These are phyloP conservation scores for Apodemus sylvaticus DNA, from an alignment of 2,113 vertebrate species.

Conservation along the genomic window DNA sequence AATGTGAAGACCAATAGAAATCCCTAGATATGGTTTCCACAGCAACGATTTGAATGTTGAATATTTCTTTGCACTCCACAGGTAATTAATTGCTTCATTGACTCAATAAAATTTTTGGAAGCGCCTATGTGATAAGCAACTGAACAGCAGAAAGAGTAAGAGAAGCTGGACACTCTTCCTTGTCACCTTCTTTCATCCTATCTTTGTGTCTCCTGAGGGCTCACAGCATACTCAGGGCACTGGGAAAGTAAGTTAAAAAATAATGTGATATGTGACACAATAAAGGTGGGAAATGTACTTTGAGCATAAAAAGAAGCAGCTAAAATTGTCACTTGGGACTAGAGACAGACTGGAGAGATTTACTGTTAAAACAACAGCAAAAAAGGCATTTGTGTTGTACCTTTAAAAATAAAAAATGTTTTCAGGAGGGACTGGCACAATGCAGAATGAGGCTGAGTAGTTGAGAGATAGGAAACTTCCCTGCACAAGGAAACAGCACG, in stretches of 20 bases:
- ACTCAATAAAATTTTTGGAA: conserved; percentile 40
- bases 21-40: conserved; percentile 52
- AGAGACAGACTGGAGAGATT: background rate
- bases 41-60: conserved; percentile 55
- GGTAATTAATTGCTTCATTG: conserved; percentile 48
- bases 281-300: conserved; percentile 41
- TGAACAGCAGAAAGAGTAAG: background rate
- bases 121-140: conserved; percentile 13
- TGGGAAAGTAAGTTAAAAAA: conserved; percentile 37
- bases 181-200: background rate
- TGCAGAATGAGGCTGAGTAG: background rate
- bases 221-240: background rate
- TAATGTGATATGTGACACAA: conserved; percentile 26
- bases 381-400: conserved; percentile 27
- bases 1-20: conserved; percentile 65
- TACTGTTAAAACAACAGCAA: background rate
- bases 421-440: background rate
- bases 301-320: background rate
- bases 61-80: conserved; percentile 25
- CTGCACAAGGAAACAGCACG: background rate
- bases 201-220: background rate
- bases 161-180: background rate
- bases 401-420: background rate
- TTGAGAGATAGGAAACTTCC: background rate
- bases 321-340: conserved; percentile 40